These are phyloP conservation scores for Ectemnius lituratus DNA, from an alignment of 2,888 invertebrate species.

Conservation along the genomic window DNA sequence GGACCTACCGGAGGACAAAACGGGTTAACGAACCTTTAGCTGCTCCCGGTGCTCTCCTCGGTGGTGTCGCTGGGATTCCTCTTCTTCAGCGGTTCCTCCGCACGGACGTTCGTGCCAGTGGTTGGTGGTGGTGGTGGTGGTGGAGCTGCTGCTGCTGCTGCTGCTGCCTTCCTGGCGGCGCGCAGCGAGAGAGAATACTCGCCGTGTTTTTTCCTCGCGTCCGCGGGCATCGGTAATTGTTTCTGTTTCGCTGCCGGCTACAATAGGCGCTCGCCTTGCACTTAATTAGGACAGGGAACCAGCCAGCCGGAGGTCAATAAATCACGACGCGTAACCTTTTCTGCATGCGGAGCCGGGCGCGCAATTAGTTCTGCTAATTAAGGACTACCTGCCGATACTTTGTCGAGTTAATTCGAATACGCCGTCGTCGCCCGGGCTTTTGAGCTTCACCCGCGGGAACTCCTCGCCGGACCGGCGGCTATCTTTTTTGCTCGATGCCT, in stretches of 20 bases:
- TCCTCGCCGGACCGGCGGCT: constrained; percentile 2
- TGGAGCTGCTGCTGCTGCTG: background rate
- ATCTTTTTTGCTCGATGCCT: constrained; percentile 44
- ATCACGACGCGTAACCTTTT: constrained; percentile 72
- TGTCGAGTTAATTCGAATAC: constrained; percentile 70
- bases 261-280: constrained; percentile 65
- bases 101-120: too few species aligned
- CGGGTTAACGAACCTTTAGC: constrained; percentile 54
- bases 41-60: background rate
- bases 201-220: constrained; percentile 44
- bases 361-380: constrained; percentile 74
- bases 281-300: constrained; percentile 68
- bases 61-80: constrained; percentile 40
- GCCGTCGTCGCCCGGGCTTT: constrained; percentile 38
- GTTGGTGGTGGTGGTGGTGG: too few species aligned
- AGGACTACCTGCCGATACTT: constrained; percentile 71
- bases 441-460: constrained; percentile 39
- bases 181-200: constrained; percentile 48
- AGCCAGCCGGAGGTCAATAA: constrained; percentile 65
- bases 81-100: constrained; percentile 24
- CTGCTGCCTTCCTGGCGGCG: constrained; percentile 3
- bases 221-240: constrained; percentile 53
- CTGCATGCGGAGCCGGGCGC: constrained; percentile 63
- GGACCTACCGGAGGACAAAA: constrained; percentile 35
- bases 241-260: constrained; percentile 52